Conservation (phyloP, 1,140 invertebrate genomes). For the Prorops nasuta region DNA sequence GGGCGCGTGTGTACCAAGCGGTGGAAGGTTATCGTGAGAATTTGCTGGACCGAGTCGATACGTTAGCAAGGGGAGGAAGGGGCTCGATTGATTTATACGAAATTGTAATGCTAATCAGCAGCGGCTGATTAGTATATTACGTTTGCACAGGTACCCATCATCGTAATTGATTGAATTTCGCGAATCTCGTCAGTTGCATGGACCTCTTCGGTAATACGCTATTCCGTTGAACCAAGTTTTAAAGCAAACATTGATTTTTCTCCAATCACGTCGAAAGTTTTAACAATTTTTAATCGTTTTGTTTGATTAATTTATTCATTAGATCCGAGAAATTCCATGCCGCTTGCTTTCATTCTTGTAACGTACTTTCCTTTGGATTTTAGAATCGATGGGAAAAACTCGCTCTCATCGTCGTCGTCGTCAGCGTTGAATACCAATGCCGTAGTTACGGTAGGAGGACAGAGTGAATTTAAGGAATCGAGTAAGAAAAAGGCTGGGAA, state of each 20-base stretch:
- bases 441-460: slow-evolving; percentile 19
- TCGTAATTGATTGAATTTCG: slow-evolving; percentile 47
- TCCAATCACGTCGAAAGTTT: no score
- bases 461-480: slow-evolving; percentile 38
- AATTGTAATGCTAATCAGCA: slow-evolving; percentile 56
- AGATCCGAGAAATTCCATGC: slow-evolving; percentile 2
- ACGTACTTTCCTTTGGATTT: slow-evolving; percentile 15
- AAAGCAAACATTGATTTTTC: no score
- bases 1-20: neutral
- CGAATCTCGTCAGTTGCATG: slow-evolving; percentile 33
- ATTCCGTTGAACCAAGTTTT: no score
- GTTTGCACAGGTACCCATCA: slow-evolving; percentile 53
- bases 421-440: slow-evolving; percentile 29
- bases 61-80: slow-evolving; percentile 4
- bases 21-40: no score
- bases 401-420: slow-evolving; percentile 38
- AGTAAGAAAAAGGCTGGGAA: slow-evolving; percentile 41
- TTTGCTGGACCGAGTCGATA: no score
- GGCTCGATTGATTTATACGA: slow-evolving; percentile 50
- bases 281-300: neutral
- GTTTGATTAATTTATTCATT: slow-evolving; percentile 2
- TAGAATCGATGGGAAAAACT: slow-evolving; percentile 40
- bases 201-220: slow-evolving; percentile 5
- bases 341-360: neutral
- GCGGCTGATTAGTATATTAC: slow-evolving; percentile 47